Conservation (phyloP, 2,888 invertebrate genomes). For the Meloe dianella region DNA sequence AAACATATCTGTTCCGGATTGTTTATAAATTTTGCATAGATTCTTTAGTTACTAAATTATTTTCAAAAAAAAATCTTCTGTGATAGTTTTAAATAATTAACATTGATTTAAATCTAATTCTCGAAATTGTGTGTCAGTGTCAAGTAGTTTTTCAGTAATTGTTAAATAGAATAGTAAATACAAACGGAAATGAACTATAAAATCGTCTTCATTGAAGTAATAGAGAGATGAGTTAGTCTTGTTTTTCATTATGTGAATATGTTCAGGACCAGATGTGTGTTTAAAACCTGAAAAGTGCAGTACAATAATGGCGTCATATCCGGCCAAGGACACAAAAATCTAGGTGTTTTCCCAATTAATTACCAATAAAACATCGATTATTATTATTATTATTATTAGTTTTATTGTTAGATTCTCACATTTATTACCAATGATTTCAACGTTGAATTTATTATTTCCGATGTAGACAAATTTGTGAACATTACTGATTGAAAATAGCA, state of each 20-base stretch:
- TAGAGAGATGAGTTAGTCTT: slow-evolving; percentile 23
- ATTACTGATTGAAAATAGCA: neutral
- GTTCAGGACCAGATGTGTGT: slow-evolving; percentile 37
- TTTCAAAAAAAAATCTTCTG: neutral
- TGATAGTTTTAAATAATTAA: neutral
- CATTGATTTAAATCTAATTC: no score
- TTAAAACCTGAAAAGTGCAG: slow-evolving; percentile 42
- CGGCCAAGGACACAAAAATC: slow-evolving; percentile 38
- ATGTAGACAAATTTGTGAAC: neutral
- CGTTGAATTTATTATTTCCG: neutral
- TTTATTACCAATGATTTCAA: neutral
- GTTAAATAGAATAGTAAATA: slow-evolving; percentile 2
- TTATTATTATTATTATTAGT: neutral
- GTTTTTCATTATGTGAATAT: slow-evolving; percentile 6
- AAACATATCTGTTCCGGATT: slow-evolving; percentile 43
- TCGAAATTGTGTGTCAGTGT: neutral
- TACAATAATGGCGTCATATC: slow-evolving; percentile 46
- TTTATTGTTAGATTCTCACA: slow-evolving; percentile 2
- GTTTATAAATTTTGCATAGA: slow-evolving; percentile 32
- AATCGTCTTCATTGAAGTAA: slow-evolving; percentile 21
- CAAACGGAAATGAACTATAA: slow-evolving; percentile 36
- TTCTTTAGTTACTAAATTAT: neutral
- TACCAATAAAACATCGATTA: no score
- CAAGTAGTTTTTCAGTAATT: neutral
- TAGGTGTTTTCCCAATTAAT: slow-evolving; percentile 15